Evolutionary conservation across 2,888 invertebrate species (phyloP).

Genomic region (Elysia crispata): DNA sequence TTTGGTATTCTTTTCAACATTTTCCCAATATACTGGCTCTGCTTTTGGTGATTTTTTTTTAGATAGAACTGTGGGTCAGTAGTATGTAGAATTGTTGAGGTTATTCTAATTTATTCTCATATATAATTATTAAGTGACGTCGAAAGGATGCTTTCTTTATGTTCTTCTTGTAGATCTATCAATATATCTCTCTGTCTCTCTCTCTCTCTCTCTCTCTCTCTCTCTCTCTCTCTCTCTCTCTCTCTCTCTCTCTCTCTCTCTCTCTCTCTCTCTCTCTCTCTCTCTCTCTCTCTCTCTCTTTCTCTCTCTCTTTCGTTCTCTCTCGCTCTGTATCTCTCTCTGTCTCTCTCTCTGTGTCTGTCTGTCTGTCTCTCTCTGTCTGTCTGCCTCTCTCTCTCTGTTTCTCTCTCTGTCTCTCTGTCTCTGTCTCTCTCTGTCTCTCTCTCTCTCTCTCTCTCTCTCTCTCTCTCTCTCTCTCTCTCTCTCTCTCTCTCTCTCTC

Average conservation of each 20-base stretch:
- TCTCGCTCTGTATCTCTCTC: neutral
- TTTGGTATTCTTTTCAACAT: too few relatives aligned
- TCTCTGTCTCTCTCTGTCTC: too few relatives aligned
- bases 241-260: slow-evolving; percentile 24
- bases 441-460: neutral
- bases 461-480: neutral
- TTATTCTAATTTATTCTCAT: too few relatives aligned
- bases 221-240: slow-evolving; percentile 32
- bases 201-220: slow-evolving; percentile 39
- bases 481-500: neutral
- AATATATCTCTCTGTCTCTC: slow-evolving; percentile 15
- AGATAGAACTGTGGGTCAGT: too few relatives aligned
- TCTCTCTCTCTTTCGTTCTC: slow-evolving; percentile 12
- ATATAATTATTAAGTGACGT: too few relatives aligned
- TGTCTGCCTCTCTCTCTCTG: slow-evolving; percentile 2
- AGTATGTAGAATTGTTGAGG: too few relatives aligned
- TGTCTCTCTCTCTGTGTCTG: slow-evolving; percentile 3
- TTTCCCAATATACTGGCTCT: too few relatives aligned
- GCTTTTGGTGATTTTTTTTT: too few relatives aligned
- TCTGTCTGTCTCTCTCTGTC: slow-evolving; percentile 11
- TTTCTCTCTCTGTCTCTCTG: neutral
- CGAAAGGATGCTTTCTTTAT: too few relatives aligned
- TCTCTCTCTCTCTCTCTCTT: slow-evolving; percentile 28
- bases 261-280: slow-evolving; percentile 9
- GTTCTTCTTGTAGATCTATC: too few relatives aligned